phyloP scores from a whole-genome alignment of 2,113 vertebrate species.

The Catharus bicknelli region DNA sequence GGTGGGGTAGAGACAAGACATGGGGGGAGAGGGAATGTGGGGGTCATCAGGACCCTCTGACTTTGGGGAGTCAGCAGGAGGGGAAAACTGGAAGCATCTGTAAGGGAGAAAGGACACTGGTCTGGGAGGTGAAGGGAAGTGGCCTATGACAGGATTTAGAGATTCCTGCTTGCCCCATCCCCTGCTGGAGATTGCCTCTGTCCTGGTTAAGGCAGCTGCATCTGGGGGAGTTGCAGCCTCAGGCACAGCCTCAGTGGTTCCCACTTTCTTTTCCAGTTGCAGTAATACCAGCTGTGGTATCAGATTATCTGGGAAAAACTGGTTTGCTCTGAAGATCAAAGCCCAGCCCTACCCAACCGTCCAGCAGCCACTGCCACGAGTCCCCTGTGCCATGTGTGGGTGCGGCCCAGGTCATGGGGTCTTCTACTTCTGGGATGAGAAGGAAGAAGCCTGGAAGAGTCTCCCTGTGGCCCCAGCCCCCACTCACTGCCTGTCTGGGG shows the following conservation, averaged over 20 bases:
- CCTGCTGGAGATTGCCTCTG: background rate
- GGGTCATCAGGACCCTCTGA: background rate
- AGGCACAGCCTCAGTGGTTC: background rate
- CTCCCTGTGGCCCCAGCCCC: background rate
- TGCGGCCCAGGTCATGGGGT: background rate
- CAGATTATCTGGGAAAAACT: background rate
- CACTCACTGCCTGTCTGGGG: background rate
- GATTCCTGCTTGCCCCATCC: background rate
- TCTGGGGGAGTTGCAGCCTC: background rate
- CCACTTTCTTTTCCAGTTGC: conserved; percentile 48
- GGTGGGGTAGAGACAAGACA: background rate
- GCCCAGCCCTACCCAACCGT: background rate
- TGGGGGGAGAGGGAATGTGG: accelerated
- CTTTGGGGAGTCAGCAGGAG: background rate
- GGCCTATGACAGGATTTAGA: background rate
- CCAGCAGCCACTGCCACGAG: background rate
- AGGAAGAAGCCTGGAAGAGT: conserved; percentile 29
- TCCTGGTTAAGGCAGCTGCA: background rate
- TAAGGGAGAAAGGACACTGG: background rate
- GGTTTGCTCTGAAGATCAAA: conserved; percentile 38
- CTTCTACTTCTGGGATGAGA: conserved; percentile 9
- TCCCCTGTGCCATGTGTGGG: background rate
- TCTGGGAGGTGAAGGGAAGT: background rate
- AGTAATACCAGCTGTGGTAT: background rate
- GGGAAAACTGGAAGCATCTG: background rate